A percentile compares a stretch with the other conserved stretches of the same genome.
Conservation (phyloP, 2,888 invertebrate species). For the Mythimna loreyi region DNA sequence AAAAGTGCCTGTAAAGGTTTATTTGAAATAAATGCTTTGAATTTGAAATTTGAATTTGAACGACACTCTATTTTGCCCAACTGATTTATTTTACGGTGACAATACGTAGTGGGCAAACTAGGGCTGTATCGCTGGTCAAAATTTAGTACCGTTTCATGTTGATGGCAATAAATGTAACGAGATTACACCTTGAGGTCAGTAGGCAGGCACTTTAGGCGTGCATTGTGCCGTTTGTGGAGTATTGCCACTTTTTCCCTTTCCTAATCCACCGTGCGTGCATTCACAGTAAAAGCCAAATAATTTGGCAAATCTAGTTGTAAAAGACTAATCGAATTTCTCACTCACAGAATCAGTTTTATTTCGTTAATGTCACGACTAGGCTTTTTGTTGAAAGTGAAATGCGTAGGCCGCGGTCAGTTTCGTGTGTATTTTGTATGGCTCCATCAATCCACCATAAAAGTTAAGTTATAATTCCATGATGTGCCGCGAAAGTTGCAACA, state of each 20-base stretch:
- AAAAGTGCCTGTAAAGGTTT: too few relatives aligned
- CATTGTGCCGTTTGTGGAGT: slow-evolving; percentile 6
- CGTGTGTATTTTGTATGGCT: slow-evolving; percentile 41
- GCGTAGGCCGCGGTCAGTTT: slow-evolving; percentile 44
- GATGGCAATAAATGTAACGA: slow-evolving; percentile 25
- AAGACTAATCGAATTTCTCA: slow-evolving; percentile 61
- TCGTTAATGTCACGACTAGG: slow-evolving; percentile 53
- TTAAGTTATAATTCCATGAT: slow-evolving; percentile 50
- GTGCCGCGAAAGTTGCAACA: slow-evolving; percentile 53
- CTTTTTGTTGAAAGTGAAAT: slow-evolving; percentile 67
- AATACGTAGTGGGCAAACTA: slow-evolving; percentile 2
- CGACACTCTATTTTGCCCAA: slow-evolving; percentile 11
- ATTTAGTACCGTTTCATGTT: slow-evolving; percentile 38
- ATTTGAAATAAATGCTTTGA: too few relatives aligned
- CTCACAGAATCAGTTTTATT: slow-evolving; percentile 52
- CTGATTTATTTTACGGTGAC: slow-evolving; percentile 23
- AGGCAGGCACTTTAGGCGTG: slow-evolving; percentile 13
- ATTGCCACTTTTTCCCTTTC: slow-evolving; percentile 25
- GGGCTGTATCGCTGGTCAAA: slow-evolving; percentile 8
- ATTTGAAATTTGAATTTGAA: too few relatives aligned
- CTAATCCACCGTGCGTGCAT: slow-evolving; percentile 11
- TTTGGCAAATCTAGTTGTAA: slow-evolving; percentile 34
- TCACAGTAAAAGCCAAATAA: slow-evolving; percentile 40
- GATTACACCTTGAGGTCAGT: slow-evolving; percentile 36
- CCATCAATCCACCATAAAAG: slow-evolving; percentile 48